Base-by-base conservation (phyloP, 2,113 vertebrate genomes). In the Piaya cayana region DNA sequence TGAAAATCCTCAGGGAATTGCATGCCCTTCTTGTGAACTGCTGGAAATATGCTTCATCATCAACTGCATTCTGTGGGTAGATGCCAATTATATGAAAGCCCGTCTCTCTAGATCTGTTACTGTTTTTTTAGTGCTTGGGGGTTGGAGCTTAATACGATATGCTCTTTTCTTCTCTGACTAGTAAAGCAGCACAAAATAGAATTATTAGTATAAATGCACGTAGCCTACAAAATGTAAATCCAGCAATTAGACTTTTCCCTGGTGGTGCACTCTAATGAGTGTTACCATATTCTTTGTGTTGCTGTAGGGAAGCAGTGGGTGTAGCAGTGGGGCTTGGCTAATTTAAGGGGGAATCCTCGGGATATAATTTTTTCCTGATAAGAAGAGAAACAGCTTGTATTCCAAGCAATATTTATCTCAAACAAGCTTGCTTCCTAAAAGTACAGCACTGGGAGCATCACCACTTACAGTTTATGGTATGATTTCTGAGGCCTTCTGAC, bases 171-270 rank as follows among this genome's bases (percentile, higher is more conserved):
- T 91, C 69, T 96, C 95, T 93, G 70, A 69, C 90, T 96, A 36
- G 90, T 85, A 96, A 88, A 85, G 93, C 93, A 96, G 82, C 94
- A 90, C 96, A 91, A 93, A 96, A 97, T 94, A 97, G 95, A 97
- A 97, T 98, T 97, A 97, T 88, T 97, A 96, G 95, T 96, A 97
- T 95, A 95, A 95, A 91, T 91, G 93, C 93, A 96, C 83, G 94
- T 91, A 95, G 95, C 93, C 78, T 89, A 95, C 92, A 95, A 97
- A 92, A 97, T 97, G 97, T 96, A 97, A 98, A 97, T 98, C 76
- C 85, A 92, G 96, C 97, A 97, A 97, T 97, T 96, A 97, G 94
- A 69, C 63, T 76, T 43, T 67, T 97, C 95, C 94, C 94, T 63
- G 63, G 95, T 92, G 93, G 81, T 95, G 69, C 0, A 1, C 82